Base-by-base conservation (phyloP, 2,888 invertebrate species). In the Baccha elongata region DNA sequence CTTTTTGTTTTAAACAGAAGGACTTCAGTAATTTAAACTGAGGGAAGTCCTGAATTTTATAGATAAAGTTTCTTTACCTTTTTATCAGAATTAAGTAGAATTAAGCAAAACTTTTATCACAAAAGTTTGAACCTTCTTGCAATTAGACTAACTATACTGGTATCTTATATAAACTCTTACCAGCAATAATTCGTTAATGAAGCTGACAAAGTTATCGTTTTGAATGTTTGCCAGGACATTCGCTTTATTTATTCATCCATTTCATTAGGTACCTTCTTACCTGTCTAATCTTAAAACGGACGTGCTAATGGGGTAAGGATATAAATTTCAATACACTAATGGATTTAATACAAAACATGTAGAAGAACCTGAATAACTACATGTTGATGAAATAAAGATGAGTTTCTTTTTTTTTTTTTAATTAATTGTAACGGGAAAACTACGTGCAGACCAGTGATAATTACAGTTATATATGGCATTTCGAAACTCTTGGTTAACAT, bases 231-330 rank as follows among this genome's bases (percentile, higher is more conserved):
- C 44, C 19, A 46, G 46, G 46, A 19, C 17, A n/a, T 44, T 19
- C 17, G 11, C 17, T 44, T 19, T 44, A 17, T 19, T 44, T 19
- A 11, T 44, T 44, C 19, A 44, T 44, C n/a, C n/a, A n/a, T n/a
- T n/a, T n/a, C n/a, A n/a, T n/a, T n/a, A n/a, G n/a, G n/a, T n/a
- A n/a, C n/a, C n/a, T n/a, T n/a, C n/a, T n/a, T n/a, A n/a, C n/a
- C n/a, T n/a, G n/a, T 23, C 3, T 3, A 23, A 23, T 23, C 23
- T 23, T 3, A 23, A 23, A 23, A 23, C 11, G 6, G 44, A 46
- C 46, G 46, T 46, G 46, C 46, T 46, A 21, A 46, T 46, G 46
- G 46, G 46, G 46, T 46, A 19, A 46, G 21, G 2, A 4, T 3
- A 46, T 46, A 44, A 8, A 21, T 46, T 46, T 7, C 1, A 46